Evolutionary conservation across 1,140 invertebrate genomes (phyloP).

Genomic region (Eufriesea mexicana): DNA sequence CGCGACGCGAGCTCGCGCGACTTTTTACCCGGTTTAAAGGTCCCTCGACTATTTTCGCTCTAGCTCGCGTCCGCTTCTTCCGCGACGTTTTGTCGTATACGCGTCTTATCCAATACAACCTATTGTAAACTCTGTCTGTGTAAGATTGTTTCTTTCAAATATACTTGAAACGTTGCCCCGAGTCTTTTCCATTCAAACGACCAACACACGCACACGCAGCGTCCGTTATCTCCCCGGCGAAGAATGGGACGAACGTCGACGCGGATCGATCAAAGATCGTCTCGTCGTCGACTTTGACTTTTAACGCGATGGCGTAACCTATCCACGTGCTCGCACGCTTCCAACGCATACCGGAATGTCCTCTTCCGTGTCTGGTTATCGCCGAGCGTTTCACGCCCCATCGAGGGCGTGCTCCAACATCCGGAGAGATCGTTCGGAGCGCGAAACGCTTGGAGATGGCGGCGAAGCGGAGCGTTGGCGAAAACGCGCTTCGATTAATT

Average conservation of each 20-base stretch:
- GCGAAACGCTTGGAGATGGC: accelerated
- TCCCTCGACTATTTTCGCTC: no score
- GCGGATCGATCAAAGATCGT: conserved; percentile 22
- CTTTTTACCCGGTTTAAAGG: neutral
- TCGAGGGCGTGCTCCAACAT: no score
- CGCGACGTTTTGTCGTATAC: neutral
- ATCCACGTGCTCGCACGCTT: conserved; percentile 19
- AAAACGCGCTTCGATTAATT: conserved; percentile 56
- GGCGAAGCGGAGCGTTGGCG: conserved; percentile 58
- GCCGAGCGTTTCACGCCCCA: conserved; percentile 64
- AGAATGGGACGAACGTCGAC: neutral
- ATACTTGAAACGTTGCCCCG: neutral
- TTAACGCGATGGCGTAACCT: conserved; percentile 10
- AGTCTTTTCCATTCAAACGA: neutral
- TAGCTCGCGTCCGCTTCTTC: neutral
- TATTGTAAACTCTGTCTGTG: neutral
- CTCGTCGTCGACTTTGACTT: neutral
- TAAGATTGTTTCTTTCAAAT: neutral
- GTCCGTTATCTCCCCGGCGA: neutral
- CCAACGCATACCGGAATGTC: conserved; percentile 62
- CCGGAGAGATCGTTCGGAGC: no score
- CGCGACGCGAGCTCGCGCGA: neutral
- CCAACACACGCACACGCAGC: no score
- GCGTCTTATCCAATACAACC: no score
- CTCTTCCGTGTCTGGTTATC: conserved; percentile 70